These are phyloP conservation scores for Gymnothorax reevesii DNA, from an alignment of 2,797 vertebrate species.

Conservation along the genomic window DNA sequence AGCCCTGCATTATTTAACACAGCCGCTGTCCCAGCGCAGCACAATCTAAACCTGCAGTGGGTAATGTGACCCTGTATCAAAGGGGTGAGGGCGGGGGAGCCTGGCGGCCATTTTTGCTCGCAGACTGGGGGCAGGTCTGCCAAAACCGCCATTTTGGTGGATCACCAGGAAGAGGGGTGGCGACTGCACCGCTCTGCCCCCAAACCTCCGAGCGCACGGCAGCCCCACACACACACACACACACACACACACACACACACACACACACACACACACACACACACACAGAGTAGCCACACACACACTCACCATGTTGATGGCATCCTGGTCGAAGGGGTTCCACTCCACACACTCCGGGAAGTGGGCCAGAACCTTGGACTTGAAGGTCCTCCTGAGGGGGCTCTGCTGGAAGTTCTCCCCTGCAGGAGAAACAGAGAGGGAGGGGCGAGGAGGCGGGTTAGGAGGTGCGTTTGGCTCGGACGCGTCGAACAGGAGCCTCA, in stretches of 20 bases:
- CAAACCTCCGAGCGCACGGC: too few species aligned
- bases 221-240: too few species aligned
- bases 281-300: not conserved
- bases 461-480: not conserved
- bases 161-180: too few species aligned
- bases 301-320: constrained; percentile 91
- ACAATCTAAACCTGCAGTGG: constrained; percentile 41
- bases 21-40: constrained; percentile 43
- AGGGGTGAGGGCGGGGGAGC: not conserved
- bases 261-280: too few species aligned
- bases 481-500: not conserved
- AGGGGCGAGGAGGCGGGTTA: not conserved
- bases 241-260: constrained; percentile 66
- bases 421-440: constrained; percentile 49
- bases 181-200: too few species aligned
- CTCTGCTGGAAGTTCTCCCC: constrained; percentile 97
- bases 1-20: constrained; percentile 66
- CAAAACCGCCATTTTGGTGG: too few species aligned
- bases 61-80: constrained; percentile 49
- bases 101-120: not conserved
- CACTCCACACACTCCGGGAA: constrained; percentile 95
- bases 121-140: too few species aligned
- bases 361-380: constrained; percentile 92
- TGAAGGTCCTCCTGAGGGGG: constrained; percentile 92
- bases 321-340: constrained; percentile 94